phyloP scores from a whole-genome alignment of 2,888 invertebrate species.

The Eupeodes latifasciatus region DNA sequence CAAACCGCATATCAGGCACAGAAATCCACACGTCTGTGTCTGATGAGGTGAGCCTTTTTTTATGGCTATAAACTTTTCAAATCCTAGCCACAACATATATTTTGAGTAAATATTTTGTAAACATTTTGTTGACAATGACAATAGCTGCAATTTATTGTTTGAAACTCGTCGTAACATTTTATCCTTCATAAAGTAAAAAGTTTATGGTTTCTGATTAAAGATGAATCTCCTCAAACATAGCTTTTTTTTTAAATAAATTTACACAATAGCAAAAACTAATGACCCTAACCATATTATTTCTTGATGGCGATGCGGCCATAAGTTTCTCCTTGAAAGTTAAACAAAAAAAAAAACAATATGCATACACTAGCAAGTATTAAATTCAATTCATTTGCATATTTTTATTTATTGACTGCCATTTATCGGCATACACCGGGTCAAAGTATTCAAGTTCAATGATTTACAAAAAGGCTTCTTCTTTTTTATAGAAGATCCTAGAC shows the following conservation, averaged over 20 bases:
- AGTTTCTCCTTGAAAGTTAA: background rate
- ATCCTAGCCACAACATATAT: too few relatives aligned
- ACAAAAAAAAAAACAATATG: background rate
- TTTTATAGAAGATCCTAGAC: background rate
- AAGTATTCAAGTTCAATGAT: slow-evolving; percentile 17
- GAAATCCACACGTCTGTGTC: too few relatives aligned
- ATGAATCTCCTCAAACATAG: background rate
- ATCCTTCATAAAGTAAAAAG: too few relatives aligned
- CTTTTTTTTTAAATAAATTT: background rate
- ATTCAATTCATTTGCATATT: slow-evolving; percentile 10
- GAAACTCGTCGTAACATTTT: too few relatives aligned
- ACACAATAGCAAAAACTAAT: slow-evolving; percentile 4
- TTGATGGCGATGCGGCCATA: background rate
- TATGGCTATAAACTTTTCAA: too few relatives aligned
- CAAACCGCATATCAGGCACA: too few relatives aligned
- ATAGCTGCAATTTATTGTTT: too few relatives aligned
- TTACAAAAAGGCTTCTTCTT: background rate
- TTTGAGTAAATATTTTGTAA: too few relatives aligned
- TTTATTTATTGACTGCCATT: background rate
- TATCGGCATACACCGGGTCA: background rate
- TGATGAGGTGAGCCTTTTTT: too few relatives aligned
- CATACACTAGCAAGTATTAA: background rate
- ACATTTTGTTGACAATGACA: too few relatives aligned
- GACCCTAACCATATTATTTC: background rate
- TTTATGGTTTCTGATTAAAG: too few relatives aligned